Base-by-base conservation (phyloP, 2,797 vertebrate species). In the Epinephelus coioides region DNA sequence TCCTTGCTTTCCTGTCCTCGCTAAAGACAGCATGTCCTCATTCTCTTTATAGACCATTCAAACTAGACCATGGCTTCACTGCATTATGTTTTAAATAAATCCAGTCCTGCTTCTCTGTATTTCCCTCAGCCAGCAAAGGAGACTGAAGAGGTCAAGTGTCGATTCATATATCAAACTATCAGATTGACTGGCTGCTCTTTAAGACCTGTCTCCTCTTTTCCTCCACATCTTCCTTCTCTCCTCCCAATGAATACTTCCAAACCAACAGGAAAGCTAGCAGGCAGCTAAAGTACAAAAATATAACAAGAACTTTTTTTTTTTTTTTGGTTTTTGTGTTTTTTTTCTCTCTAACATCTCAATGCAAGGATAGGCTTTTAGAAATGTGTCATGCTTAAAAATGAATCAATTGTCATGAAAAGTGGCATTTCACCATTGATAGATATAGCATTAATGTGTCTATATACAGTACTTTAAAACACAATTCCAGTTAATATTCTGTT, bases 241-340 rank as follows among this genome's bases (percentile, higher is more conserved):
- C 65, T 66, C 34, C 60, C 50, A 53, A 2, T 34, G 6, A 34
- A 78, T 63, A 80, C 76, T 81, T 84, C 71, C 75, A 76, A 80
- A 78, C 76, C 75, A 83, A 85, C 83, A 85, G 85, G 86, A 89
- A 87, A 91, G 77, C 81, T 96, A 96, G 90, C 88, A 88, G 83
- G 84, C 85, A 90, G 90, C 95, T 91, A 87, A 90, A 96, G 96
- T 97, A 98, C 96, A 97, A 98, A 98, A 98, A 98, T 97, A 97
- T 95, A 97, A 96, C 96, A 96, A 93, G 93, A 95, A 95, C 93
- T 91, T 96, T 93, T 94, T 95, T 94, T n/a, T 79, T 84, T 85
- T 82, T 78, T 81, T 75, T 62, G 49, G 23, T 77, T 84, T 87
- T 75, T 81, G 3, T 44, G 21, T 73, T 83, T 79, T 81, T 81